Conservation (phyloP, 64 coral and sea anemone species). For the Dendronephthya gigantea region DNA sequence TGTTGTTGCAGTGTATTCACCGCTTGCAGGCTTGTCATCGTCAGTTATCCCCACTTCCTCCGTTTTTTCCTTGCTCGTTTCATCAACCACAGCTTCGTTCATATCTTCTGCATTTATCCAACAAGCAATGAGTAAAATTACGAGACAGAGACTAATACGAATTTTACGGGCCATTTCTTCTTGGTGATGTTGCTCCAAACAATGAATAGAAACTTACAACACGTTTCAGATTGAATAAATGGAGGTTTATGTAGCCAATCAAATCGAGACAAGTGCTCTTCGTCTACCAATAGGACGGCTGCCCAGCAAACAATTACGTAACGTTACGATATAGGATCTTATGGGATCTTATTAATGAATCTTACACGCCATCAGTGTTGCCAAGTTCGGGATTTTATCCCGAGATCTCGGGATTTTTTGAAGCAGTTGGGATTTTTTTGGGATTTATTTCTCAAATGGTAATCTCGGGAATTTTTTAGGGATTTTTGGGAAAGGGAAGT, state of each 20-base stretch:
- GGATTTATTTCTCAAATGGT: no score
- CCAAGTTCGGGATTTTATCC: no score
- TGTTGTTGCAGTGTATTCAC: background rate
- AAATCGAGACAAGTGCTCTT: background rate
- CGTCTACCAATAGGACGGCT: background rate
- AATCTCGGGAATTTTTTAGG: no score
- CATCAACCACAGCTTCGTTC: background rate
- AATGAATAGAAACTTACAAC: background rate
- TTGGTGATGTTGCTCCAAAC: background rate
- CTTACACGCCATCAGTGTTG: no score
- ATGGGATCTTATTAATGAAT: no score
- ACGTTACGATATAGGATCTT: no score
- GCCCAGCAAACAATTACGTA: no score
- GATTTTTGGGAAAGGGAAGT: no score
- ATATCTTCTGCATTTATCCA: constrained; percentile 6
- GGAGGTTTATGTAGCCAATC: background rate
- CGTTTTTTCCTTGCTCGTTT: constrained; percentile 28
- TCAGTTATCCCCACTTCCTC: background rate
- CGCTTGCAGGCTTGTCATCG: background rate
- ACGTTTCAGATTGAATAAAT: background rate
- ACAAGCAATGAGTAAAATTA: background rate
- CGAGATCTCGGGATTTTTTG: no score
- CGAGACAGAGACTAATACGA: background rate
- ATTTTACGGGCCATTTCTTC: background rate
- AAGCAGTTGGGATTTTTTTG: no score